Base-by-base conservation (phyloP, 2,888 invertebrate genomes). In the Luperina testacea region DNA sequence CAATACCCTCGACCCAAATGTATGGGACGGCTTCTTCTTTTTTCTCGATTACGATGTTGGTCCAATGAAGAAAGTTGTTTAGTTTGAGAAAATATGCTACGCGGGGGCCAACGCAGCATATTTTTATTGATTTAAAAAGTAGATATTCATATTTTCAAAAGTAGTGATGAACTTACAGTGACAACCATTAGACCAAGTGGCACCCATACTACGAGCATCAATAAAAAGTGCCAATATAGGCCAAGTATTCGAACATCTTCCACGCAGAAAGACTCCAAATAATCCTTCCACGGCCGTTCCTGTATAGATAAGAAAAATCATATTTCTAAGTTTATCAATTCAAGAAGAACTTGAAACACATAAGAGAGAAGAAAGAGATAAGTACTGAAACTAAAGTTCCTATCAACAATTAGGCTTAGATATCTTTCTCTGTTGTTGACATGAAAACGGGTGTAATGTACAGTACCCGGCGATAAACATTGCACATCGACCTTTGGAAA, bases 181-280 rank as follows among this genome's bases (percentile, higher is more conserved):
- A 98, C 92, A 0, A 98, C 94, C 98, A 98, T 98, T 0, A 98
- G 96, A 0, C 97, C 95, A 45, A 98, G 94, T 0, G 99, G 99
- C 32, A 98, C 92, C 98, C 98, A 98, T 2, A 98, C 98, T 38
- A 98, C 94, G 11, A 98, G 97, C 0, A 98, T 97, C 38, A 98
- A 97, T 7, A 98, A 97, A 48, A 98, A 97, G 87, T 98, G 98
- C 98, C 98, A 99, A 91, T 98, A 99, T 59, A 98, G 97, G 69
- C 97, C 97, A 75, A 98, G 93, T 24, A 98, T 93, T 2, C 95
- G 88, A 0, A 97, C 93, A 83, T 98, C 97, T 94, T 99, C 98
- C 1, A 97, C 97, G 91, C 99, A 99, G 92, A 97, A 98, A 53
- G 97, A 97, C 95, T 99, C 99, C 17, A 97, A 92, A 90, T 98